Percentiles rank a stretch among this genome's conserved stretches.
Evolutionary conservation across 2,113 vertebrate genomes (phyloP).

Genomic region (Todiramphus saurophagus): DNA sequence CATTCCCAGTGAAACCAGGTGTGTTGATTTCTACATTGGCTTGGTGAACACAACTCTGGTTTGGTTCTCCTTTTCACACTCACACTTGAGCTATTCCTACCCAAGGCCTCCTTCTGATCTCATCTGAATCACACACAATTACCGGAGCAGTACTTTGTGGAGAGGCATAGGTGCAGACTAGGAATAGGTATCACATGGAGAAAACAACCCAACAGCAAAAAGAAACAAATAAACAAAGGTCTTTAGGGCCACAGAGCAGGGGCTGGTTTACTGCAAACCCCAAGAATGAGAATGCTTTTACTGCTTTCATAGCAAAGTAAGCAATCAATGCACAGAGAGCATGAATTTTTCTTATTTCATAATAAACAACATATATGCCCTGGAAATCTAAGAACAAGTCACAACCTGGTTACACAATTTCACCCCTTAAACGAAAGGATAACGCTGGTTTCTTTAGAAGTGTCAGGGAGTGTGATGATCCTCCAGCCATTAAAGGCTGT

Average conservation of each 20-base stretch:
- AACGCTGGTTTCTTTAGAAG: neutral
- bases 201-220: no score
- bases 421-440: neutral
- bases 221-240: no score
- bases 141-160: neutral
- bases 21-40: neutral
- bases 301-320: neutral
- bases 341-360: neutral
- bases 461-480: neutral
- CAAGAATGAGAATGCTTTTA: neutral
- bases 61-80: neutral
- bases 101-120: neutral
- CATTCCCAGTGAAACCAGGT: neutral
- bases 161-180: neutral
- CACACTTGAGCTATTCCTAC: neutral
- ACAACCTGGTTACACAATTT: neutral
- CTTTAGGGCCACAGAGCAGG: neutral
- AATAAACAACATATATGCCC: neutral
- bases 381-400: neutral
- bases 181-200: neutral
- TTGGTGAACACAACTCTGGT: accelerated
- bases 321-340: neutral
- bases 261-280: neutral
- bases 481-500: neutral
- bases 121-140: neutral